These are phyloP conservation scores for Ranitomeya imitator DNA, from an alignment of 2,113 vertebrate genomes.

Conservation along the genomic window DNA sequence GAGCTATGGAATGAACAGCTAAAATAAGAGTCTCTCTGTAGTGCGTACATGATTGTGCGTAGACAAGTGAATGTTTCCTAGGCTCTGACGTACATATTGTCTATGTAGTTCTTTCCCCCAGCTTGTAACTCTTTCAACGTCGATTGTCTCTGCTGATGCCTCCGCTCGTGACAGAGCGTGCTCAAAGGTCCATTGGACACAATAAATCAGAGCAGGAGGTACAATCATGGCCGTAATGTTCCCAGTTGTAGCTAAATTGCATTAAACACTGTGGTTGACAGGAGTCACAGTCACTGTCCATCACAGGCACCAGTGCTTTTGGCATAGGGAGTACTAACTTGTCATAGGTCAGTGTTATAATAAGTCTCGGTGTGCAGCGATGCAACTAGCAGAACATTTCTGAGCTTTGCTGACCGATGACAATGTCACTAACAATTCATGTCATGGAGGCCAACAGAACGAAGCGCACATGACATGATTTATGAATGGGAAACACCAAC, in stretches of 20 bases:
- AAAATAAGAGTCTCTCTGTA: slow-evolving; percentile 48
- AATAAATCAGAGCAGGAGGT: background rate
- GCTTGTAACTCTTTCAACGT: slow-evolving; percentile 32
- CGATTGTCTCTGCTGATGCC: background rate
- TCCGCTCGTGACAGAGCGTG: background rate
- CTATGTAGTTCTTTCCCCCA: slow-evolving; percentile 1
- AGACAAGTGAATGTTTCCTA: slow-evolving; percentile 46
- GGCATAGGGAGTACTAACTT: background rate
- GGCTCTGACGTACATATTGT: slow-evolving; percentile 49
- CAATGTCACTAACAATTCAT: slow-evolving; percentile 22
- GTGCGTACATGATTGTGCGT: slow-evolving; percentile 52
- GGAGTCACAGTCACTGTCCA: background rate
- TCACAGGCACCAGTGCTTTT: background rate
- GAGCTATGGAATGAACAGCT: slow-evolving; percentile 25
- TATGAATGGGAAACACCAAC: background rate
- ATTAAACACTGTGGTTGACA: slow-evolving; percentile 7
- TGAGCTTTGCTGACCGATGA: background rate
- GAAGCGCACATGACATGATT: background rate
- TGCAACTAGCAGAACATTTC: background rate
- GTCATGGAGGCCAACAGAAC: background rate
- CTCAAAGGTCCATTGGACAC: background rate
- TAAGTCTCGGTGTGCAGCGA: slow-evolving; percentile 3
- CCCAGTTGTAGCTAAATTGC: background rate
- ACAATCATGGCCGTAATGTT: background rate
- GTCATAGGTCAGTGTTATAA: background rate